These are phyloP conservation scores for Stigmatopora nigra DNA, from an alignment of 2,113 vertebrate genomes.

Conservation along the genomic window DNA sequence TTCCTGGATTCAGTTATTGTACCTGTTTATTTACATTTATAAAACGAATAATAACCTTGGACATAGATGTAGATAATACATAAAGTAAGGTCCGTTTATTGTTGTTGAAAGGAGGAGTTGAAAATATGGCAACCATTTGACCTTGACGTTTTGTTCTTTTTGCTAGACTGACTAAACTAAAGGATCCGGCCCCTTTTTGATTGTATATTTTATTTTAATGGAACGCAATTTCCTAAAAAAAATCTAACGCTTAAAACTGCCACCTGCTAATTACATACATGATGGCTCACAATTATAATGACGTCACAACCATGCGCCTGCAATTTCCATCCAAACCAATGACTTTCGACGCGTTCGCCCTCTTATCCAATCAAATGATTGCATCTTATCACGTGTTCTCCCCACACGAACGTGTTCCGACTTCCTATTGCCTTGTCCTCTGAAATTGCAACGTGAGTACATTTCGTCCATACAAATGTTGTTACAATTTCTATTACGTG, in stretches of 20 bases:
- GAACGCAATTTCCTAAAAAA: neutral
- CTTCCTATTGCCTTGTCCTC: slow-evolving; percentile 55
- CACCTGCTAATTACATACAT: neutral
- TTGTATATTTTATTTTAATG: neutral
- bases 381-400: neutral
- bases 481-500: neutral
- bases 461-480: slow-evolving; percentile 1
- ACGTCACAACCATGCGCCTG: rapidly evolving
- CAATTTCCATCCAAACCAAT: slow-evolving; percentile 23
- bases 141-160: slow-evolving; percentile 31
- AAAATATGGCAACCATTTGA: slow-evolving; percentile 17
- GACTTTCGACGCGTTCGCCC: rapidly evolving
- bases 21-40: too few relatives aligned
- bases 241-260: neutral
- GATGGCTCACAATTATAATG: neutral
- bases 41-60: too few relatives aligned
- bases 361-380: slow-evolving; percentile 32
- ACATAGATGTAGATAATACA: too few relatives aligned
- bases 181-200: neutral
- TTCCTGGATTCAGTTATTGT: neutral
- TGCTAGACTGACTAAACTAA: neutral
- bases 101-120: neutral
- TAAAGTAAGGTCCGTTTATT: neutral
- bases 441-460: slow-evolving; percentile 64
- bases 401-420: neutral